Evolutionary conservation across 64 coral and sea anemone genomes (phyloP).

Genomic region (Stichodactyla helianthus): DNA sequence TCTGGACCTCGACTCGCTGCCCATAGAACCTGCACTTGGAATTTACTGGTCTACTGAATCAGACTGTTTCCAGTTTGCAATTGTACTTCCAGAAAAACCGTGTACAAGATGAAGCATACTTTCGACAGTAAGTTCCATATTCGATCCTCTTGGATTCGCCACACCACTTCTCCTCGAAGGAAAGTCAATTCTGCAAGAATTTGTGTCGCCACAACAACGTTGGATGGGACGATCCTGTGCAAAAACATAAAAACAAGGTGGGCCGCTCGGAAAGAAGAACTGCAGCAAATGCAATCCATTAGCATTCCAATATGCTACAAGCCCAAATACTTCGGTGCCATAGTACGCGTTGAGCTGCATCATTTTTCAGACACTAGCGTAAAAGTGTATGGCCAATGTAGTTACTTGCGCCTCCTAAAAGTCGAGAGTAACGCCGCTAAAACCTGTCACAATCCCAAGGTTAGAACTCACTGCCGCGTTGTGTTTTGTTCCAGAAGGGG

Average conservation of each 20-base stretch:
- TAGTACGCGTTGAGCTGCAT: slow-evolving; percentile 7
- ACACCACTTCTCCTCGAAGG: slow-evolving; percentile 29
- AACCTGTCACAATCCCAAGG: slow-evolving; percentile 4
- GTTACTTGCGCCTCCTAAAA: no score
- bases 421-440: background rate
- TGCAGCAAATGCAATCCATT: background rate
- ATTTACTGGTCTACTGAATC: background rate
- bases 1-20: background rate
- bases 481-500: slow-evolving; percentile 26
- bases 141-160: slow-evolving; percentile 3
- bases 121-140: slow-evolving; percentile 2
- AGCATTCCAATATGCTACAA: slow-evolving; percentile 17
- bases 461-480: slow-evolving; percentile 26
- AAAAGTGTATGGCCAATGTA: slow-evolving; percentile 40
- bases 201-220: slow-evolving; percentile 4
- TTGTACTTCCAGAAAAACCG: slow-evolving; percentile 3
- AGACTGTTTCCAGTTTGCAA: background rate
- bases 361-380: slow-evolving; percentile 42
- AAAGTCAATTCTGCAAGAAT: slow-evolving; percentile 41
- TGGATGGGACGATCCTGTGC: slow-evolving; percentile 30
- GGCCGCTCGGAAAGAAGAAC: background rate
- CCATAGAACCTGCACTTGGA: slow-evolving; percentile 1
- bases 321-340: slow-evolving; percentile 14
- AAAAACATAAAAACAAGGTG: background rate
- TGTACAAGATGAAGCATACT: background rate